phyloP scores from a whole-genome alignment of 2,113 vertebrate genomes.

The Thunnus thynnus region DNA sequence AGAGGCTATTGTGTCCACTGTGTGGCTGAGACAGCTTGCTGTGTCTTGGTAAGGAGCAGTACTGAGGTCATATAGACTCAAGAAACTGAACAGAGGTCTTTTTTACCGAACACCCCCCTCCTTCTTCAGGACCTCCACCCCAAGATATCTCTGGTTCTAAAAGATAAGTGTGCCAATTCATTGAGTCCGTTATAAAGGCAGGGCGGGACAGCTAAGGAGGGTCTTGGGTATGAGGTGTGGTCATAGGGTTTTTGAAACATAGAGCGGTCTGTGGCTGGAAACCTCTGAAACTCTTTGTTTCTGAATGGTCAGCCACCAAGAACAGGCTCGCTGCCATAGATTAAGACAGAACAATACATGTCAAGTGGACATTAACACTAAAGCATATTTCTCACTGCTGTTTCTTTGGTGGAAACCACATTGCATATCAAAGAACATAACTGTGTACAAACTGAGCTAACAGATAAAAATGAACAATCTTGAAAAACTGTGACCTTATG shows the following conservation, averaged over 20 bases:
- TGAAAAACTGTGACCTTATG: not conserved
- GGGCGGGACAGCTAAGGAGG: slow-evolving; percentile 67
- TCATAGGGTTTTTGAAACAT: not conserved
- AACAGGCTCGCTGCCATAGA: not conserved
- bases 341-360: not conserved
- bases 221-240: slow-evolving; percentile 63
- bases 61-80: slow-evolving; percentile 69
- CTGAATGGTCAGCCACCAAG: not conserved
- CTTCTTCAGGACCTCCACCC: slow-evolving; percentile 62
- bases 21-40: slow-evolving; percentile 53
- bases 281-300: not conserved
- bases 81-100: slow-evolving; percentile 70
- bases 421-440: not conserved
- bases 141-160: slow-evolving; percentile 65
- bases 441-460: too few species aligned
- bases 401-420: not conserved
- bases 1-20: slow-evolving; percentile 54
- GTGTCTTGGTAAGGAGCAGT: slow-evolving; percentile 55
- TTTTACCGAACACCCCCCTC: slow-evolving; percentile 50
- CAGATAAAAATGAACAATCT: not conserved
- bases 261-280: not conserved
- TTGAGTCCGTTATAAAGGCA: slow-evolving; percentile 71
- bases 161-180: slow-evolving; percentile 76
- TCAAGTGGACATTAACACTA: not conserved
- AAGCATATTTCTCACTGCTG: not conserved